Conservation (phyloP, 2,888 invertebrate genomes). For the Pristionchus arcanus region DNA sequence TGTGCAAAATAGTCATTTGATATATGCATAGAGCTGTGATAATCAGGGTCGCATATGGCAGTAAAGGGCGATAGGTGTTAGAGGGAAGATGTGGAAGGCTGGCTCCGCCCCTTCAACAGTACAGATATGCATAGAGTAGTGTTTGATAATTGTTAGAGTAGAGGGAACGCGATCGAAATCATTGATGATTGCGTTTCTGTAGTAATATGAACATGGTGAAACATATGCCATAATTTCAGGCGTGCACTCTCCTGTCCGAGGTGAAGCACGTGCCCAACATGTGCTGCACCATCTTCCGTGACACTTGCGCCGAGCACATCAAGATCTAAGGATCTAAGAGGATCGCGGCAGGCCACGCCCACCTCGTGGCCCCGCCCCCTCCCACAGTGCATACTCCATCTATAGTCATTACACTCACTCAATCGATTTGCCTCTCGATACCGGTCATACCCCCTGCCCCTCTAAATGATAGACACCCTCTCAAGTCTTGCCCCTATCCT, state of each 20-base stretch:
- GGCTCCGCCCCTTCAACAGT: too few species aligned
- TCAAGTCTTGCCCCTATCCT: constrained; percentile 42
- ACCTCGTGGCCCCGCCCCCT: not conserved
- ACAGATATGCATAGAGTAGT: too few species aligned
- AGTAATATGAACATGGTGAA: not conserved
- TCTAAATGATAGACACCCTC: not conserved
- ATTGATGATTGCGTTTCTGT: not conserved
- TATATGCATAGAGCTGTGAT: too few species aligned
- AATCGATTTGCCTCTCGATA: constrained; percentile 49
- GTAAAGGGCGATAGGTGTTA: too few species aligned
- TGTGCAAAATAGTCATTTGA: too few species aligned
- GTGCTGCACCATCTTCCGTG: constrained; percentile 68
- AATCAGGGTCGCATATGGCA: too few species aligned
- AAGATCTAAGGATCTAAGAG: constrained; percentile 30
- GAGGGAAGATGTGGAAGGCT: too few species aligned
- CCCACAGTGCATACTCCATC: too few species aligned
- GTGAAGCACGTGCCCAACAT: constrained; percentile 70
- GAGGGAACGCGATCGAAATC: not conserved
- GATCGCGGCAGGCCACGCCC: constrained; percentile 3
- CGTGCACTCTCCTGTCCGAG: constrained; percentile 67
- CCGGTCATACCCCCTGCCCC: constrained; percentile 49
- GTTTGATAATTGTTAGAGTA: too few species aligned
- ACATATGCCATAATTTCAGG: constrained; percentile 59
- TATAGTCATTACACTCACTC: constrained; percentile 35
- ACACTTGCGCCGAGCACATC: constrained; percentile 56